These are phyloP conservation scores for Hydrotaea cyrtoneurina DNA, from an alignment of 2,888 invertebrate genomes.

Conservation along the genomic window DNA sequence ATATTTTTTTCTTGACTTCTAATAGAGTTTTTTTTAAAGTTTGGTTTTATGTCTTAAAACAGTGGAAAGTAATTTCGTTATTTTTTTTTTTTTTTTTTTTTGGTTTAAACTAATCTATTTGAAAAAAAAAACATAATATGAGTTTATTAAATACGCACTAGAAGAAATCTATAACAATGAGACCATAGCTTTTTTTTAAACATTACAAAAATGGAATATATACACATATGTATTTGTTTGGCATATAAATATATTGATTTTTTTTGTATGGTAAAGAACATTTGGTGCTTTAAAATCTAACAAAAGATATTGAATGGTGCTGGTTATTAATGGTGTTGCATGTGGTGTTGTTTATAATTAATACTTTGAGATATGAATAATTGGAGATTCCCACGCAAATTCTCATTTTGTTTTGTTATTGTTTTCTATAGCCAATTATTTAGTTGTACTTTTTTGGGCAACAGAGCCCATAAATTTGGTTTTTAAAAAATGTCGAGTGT, in stretches of 20 bases:
- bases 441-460: no score
- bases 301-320: conserved; percentile 25
- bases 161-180: conserved; percentile 42
- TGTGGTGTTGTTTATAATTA: neutral
- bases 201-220: conserved; percentile 22
- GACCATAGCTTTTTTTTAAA: conserved; percentile 59
- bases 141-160: neutral
- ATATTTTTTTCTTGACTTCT: conserved; percentile 6
- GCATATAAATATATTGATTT: conserved; percentile 33
- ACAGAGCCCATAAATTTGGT: no score
- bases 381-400: conserved; percentile 49
- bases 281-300: conserved; percentile 23
- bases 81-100: no score
- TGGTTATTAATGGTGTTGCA: neutral
- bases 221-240: neutral
- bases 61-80: neutral
- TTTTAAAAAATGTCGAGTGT: no score
- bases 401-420: no score
- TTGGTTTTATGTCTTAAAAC: neutral
- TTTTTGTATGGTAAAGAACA: conserved; percentile 8
- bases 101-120: neutral
- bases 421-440: no score
- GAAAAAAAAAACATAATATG: neutral
- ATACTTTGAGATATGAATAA: neutral
- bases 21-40: conserved; percentile 42